Conservation (phyloP, 1,140 invertebrate genomes). For the Spodoptera litura region DNA sequence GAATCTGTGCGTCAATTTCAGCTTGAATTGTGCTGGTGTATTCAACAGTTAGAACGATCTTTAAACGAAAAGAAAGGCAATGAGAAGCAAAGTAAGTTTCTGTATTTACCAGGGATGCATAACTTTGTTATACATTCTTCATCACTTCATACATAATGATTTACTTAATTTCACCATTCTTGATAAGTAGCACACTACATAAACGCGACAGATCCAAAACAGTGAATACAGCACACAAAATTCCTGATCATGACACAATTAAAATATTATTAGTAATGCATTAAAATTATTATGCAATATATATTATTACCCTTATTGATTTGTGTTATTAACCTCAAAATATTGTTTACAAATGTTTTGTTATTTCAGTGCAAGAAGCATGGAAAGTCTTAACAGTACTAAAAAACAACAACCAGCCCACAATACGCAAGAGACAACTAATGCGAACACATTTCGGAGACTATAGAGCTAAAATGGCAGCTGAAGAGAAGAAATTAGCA, state of each 20-base stretch:
- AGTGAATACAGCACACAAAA: too few species aligned
- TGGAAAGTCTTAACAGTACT: slow-evolving; percentile 88
- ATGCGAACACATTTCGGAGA: slow-evolving; percentile 91
- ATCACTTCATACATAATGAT: background rate
- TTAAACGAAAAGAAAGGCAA: slow-evolving; percentile 87
- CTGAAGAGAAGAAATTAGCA: slow-evolving; percentile 89
- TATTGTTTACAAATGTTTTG: background rate
- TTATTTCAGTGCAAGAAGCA: slow-evolving; percentile 86
- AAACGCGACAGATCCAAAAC: background rate
- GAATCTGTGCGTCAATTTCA: slow-evolving; percentile 90
- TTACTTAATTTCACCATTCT: background rate
- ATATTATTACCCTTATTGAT: background rate
- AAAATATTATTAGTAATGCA: too few species aligned
- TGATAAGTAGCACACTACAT: slow-evolving; percentile 1
- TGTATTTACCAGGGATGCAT: background rate
- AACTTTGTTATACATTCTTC: background rate
- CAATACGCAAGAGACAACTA: slow-evolving; percentile 90
- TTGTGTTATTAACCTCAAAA: background rate
- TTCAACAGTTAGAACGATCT: slow-evolving; percentile 89
- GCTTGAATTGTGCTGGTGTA: slow-evolving; percentile 91
- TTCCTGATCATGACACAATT: too few species aligned
- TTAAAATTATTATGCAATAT: background rate
- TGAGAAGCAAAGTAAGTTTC: slow-evolving; percentile 87
- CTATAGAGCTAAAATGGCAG: slow-evolving; percentile 91
- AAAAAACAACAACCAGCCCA: slow-evolving; percentile 88